A percentile compares a stretch with the other conserved stretches of the same genome.
phyloP scores from a whole-genome alignment of 1,140 invertebrate species.

The Mizuhopecten yessoensis region DNA sequence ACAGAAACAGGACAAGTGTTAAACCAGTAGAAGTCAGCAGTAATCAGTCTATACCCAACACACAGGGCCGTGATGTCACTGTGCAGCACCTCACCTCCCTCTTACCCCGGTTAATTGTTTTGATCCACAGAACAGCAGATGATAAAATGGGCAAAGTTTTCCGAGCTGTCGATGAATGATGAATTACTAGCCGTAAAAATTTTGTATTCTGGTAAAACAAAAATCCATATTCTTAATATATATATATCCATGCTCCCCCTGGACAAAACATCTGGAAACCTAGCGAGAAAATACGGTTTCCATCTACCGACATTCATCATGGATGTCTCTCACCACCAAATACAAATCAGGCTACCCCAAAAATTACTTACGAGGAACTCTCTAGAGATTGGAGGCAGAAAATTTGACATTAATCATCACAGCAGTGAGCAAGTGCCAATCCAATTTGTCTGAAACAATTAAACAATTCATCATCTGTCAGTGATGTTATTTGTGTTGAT shows the following conservation, averaged over 20 bases:
- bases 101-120: neutral
- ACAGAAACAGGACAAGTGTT: neutral
- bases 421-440: conserved; percentile 24
- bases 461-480: conserved; percentile 39
- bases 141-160: neutral
- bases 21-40: neutral
- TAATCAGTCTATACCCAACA: neutral
- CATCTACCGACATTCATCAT: neutral
- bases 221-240: conserved; percentile 8
- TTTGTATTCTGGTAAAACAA: conserved; percentile 26
- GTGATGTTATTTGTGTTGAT: neutral
- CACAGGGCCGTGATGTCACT: neutral
- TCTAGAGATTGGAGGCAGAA: neutral
- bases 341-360: neutral
- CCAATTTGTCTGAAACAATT: conserved; percentile 35
- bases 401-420: conserved; percentile 39
- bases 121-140: neutral
- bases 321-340: conserved; percentile 21
- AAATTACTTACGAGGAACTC: conserved; percentile 26
- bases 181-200: neutral
- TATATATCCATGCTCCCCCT: conserved; percentile 13
- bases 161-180: conserved; percentile 23
- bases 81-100: neutral
- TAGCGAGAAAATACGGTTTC: conserved; percentile 27
- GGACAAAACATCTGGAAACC: conserved; percentile 32